A percentile compares a stretch with the other conserved stretches of the same genome.
Evolutionary conservation across 2,113 vertebrate species (phyloP).

Genomic region (Phyllostomus discolor): DNA sequence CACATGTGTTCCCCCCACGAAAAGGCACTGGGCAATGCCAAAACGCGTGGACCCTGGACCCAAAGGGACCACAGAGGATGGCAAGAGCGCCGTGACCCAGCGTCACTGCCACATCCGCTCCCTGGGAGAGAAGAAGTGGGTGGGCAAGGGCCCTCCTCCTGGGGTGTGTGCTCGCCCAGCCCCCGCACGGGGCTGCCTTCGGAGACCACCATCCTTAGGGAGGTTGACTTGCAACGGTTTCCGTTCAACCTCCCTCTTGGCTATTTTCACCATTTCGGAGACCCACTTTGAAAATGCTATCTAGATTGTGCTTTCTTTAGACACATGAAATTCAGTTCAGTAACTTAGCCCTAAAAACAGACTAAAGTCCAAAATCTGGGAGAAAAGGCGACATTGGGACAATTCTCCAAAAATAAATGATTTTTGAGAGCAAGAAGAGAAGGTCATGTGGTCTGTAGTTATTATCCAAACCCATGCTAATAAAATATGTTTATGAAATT

Average conservation of each 20-base stretch:
- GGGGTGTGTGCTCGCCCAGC: neutral
- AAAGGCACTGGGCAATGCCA: neutral
- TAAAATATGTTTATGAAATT: constrained; percentile 20
- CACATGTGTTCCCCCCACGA: neutral
- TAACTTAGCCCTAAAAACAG: neutral
- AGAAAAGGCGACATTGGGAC: neutral
- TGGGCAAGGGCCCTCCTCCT: neutral
- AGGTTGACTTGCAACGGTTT: neutral
- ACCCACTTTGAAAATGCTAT: neutral
- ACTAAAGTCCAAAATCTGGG: neutral
- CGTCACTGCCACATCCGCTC: accelerated
- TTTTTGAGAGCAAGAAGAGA: neutral
- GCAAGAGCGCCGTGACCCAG: accelerated
- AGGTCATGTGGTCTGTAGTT: neutral
- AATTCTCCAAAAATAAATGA: neutral
- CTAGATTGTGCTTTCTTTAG: neutral
- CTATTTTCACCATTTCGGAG: neutral
- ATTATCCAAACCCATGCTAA: neutral
- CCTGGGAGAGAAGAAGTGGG: too few species aligned
- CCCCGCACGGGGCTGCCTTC: neutral
- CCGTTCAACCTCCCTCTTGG: neutral
- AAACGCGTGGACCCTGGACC: neutral
- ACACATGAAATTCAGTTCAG: neutral
- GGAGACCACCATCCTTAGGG: neutral
- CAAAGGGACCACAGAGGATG: neutral